Evolutionary conservation across 2,113 vertebrate genomes (phyloP), one percentile per base, ranked within the genome.

Genomic region (Zeus faber): DNA sequence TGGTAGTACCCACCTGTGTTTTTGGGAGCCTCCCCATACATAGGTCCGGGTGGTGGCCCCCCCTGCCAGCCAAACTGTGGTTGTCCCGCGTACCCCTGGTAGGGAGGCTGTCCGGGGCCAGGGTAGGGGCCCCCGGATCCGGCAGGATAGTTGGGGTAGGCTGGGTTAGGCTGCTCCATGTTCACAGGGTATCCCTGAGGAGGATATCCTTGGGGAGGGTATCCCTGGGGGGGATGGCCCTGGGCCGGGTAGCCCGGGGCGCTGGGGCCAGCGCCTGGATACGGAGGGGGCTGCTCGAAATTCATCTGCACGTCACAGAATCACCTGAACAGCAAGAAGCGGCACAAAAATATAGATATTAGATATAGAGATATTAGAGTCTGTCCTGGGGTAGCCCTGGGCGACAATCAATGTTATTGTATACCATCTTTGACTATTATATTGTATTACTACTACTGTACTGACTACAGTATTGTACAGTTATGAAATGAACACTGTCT

Each of bases 251-350:
- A 95, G 1, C 72, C 73, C 6, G 93, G 93, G 71, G 93, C 94
- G 0, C 82, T 72, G 0, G 93, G 90, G 29, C 87, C 91, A 0
- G 81, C 89, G 67, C 91, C 92, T 0, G 92, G 68, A 83, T 97
- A 97, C 0, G 94, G 94, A 8, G 94, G 94, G 23, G 94, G 94
- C 45, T 94, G 91, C 65, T 93, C 94, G 73, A 87, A 91, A 76
- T 89, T 96, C 93, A 95, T 95, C 77, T 67, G 51, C 66, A 48
- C 58, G 75, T 40, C 51, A 53, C 52, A 54, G 23, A 53, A 62
- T 74, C 51, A 65, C 76, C 91, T 91, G 76, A 83, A 31, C 14
- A 13, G 54, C 16, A 45, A 33, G 4, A 66, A 44, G 27, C 25
- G 37, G 54, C 80, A 35, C 31, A 35, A n/a, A n/a, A n/a, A n/a